phyloP scores from a whole-genome alignment of 2,113 vertebrate species.

The Orthochromis indermauri region DNA sequence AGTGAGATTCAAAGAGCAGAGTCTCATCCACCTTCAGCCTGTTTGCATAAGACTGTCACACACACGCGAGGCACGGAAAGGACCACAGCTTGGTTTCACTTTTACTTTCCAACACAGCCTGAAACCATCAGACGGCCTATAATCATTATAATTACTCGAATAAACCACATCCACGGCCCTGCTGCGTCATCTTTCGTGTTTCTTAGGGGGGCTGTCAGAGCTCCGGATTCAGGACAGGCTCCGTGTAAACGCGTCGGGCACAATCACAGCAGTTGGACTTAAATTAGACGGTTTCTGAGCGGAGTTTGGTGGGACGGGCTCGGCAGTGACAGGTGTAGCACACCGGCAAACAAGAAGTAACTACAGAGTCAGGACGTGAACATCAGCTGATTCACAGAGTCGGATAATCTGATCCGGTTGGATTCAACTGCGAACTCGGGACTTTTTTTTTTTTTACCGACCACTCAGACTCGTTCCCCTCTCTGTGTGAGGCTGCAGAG shows the following conservation, averaged over 20 bases:
- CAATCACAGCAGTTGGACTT: background rate
- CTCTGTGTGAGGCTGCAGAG: background rate
- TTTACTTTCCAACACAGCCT: background rate
- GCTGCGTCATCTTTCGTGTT: background rate
- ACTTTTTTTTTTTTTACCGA: background rate
- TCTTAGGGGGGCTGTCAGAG: background rate
- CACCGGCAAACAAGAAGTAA: background rate
- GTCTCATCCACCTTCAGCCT: fast-evolving
- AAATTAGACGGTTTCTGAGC: background rate
- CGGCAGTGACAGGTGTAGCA: background rate
- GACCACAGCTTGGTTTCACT: background rate
- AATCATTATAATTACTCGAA: background rate
- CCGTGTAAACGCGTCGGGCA: background rate
- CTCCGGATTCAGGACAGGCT: background rate
- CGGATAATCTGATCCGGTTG: background rate
- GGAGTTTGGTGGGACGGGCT: background rate
- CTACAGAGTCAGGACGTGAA: background rate
- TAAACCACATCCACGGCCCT: background rate
- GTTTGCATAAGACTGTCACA: background rate
- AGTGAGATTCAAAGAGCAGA: background rate
- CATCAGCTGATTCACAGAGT: fast-evolving
- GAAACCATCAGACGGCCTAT: background rate
- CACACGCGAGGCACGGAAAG: fast-evolving
- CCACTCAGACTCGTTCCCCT: fast-evolving
- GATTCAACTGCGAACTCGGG: background rate